Evolutionary conservation across 2,888 invertebrate genomes (phyloP).

Genomic region (Drosophila nr. perissopoda): DNA sequence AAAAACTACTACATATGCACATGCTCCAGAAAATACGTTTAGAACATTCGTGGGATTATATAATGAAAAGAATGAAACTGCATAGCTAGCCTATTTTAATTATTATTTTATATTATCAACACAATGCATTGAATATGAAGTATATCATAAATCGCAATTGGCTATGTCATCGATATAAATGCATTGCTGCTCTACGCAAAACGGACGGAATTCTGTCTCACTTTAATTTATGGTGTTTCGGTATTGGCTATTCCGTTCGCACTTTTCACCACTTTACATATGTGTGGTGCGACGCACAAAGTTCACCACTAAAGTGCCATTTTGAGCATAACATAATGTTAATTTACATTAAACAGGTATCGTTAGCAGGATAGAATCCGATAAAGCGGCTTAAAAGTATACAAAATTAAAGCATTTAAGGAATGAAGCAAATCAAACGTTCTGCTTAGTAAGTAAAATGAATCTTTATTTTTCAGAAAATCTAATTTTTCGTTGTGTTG

Average conservation of each 20-base stretch:
- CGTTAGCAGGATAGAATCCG: neutral
- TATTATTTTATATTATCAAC: neutral
- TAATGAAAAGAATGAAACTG: neutral
- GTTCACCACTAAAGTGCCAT: slow-evolving; percentile 9
- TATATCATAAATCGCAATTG: slow-evolving; percentile 2
- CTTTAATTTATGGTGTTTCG: neutral
- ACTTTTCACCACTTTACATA: slow-evolving; percentile 20
- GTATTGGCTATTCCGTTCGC: slow-evolving; percentile 1
- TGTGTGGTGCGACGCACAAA: neutral
- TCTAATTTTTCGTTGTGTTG: neutral
- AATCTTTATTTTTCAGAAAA: neutral
- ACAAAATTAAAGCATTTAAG: neutral
- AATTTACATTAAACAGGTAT: neutral
- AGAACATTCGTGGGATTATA: neutral
- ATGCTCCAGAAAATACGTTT: neutral
- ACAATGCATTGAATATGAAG: neutral
- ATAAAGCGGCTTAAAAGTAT: neutral
- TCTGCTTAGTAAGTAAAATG: neutral
- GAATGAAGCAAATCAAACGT: neutral
- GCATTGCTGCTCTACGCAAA: neutral
- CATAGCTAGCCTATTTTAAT: neutral
- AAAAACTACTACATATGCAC: neutral
- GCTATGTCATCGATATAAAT: slow-evolving; percentile 23
- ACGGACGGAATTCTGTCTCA: neutral
- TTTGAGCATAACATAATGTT: slow-evolving; percentile 39